These are phyloP conservation scores for Cheilosia pagana DNA, from an alignment of 2,888 invertebrate genomes.

Conservation along the genomic window DNA sequence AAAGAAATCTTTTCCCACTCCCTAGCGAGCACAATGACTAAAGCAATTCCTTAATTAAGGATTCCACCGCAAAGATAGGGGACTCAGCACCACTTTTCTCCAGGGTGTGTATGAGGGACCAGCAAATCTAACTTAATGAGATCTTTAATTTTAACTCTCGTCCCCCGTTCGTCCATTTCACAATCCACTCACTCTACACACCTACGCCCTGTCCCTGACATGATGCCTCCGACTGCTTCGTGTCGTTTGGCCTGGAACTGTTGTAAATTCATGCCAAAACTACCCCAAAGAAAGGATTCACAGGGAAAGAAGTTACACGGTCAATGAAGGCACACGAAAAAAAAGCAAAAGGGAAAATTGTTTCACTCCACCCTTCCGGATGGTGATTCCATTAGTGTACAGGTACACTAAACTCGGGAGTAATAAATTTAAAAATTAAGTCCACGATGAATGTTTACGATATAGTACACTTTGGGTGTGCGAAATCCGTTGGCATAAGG, in stretches of 20 bases:
- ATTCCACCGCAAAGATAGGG: conserved; percentile 37
- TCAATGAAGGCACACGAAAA: conserved; percentile 31
- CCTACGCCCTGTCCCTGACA: background rate
- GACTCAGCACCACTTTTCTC: background rate
- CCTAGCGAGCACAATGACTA: conserved; percentile 30
- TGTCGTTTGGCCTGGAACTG: conserved; percentile 29
- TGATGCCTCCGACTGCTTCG: background rate
- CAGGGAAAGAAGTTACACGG: conserved; percentile 60
- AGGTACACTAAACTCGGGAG: conserved; percentile 42
- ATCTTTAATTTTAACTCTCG: conserved; percentile 72
- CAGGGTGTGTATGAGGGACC: conserved; percentile 29
- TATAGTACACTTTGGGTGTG: conserved; percentile 39
- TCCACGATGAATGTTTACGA: conserved; percentile 62
- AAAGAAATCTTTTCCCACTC: background rate
- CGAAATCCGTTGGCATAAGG: conserved; percentile 21
- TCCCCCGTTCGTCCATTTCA: conserved; percentile 20
- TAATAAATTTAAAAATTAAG: conserved; percentile 71
- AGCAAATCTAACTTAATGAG: conserved; percentile 70
- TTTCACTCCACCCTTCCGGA: conserved; percentile 53
- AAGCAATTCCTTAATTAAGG: conserved; percentile 66
- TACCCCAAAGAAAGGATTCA: conserved; percentile 45
- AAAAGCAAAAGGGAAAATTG: conserved; percentile 6
- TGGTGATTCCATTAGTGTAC: conserved; percentile 58
- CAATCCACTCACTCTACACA: background rate
- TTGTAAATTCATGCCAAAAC: conserved; percentile 60